Evolutionary conservation across 2,113 vertebrate species (phyloP), one percentile per base, ranked within the genome.

Genomic region (Orcinus orca): DNA sequence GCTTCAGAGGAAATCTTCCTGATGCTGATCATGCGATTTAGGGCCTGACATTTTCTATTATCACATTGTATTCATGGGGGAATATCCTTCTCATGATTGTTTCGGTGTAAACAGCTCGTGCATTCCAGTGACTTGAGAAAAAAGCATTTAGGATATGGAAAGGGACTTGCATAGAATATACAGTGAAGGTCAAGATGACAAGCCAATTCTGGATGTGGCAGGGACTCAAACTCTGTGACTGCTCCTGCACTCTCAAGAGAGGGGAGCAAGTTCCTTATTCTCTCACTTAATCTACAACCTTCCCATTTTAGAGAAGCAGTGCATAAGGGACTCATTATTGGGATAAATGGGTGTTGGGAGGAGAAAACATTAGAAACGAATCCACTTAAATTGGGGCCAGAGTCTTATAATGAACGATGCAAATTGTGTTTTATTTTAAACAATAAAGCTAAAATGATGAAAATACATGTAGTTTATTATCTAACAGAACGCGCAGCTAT

Each of bases 341-440:
- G 14, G 7, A 79, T 79, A 85, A 95, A 88, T 71, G 29, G 25
- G 15, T 29, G 4, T 10, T 21, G 9, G 6, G 36, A 33, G 15
- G 15, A 86, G 68, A 63, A 90, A 90, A 63, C 21, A 63, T 80
- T 73, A 86, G 63, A 80, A 85, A 89, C 67, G 79, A 93, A 95
- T 93, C 65, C 14, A 60, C 38, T 87, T 92, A 94, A 97, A 74
- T 88, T 44, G 92, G 85, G 58, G 41, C 85, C 71, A 58, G 41
- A 80, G 63, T 50, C 92, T 84, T 70, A 5, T 74, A 79, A 83
- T 74, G 84, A 76, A 85, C 0, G 5, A 26, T 44, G 50, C 58
- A 96, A 95, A 90, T 85, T 62, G 20, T 88, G 65, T 74, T 97
- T 98, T 97, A 90, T 94, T 90, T 95, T 91, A 80, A 96, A 80